Evolutionary conservation across 2,113 vertebrate species (phyloP), one percentile per base, ranked within the genome.

Genomic region (Corydoras sp.): DNA sequence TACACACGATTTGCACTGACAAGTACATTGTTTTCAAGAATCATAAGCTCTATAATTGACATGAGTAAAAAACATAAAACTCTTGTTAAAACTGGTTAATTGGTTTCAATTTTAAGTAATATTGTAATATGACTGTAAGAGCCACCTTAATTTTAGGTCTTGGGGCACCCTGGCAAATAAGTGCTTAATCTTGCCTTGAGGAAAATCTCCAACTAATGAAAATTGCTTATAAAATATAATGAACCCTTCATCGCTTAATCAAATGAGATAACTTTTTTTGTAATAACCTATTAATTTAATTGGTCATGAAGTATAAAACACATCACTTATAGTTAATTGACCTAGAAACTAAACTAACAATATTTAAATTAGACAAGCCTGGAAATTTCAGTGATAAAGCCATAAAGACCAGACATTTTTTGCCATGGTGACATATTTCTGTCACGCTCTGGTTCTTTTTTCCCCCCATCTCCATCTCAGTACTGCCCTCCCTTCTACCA

Each of bases 271-370:
- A 91, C 89, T 83, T 89, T 86, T 92, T 90, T 73, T 78, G 86
- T 94, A 93, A 96, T 97, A 97, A 95, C 93, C 95, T 97, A 96
- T 96, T 98, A 93, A 96, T 98, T 95, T 95, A 96, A 99, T 96
- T 98, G 95, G 93, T 94, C 92, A 91, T 87, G 91, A 98, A 95
- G 92, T 93, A 96, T 95, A 95, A 92, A 94, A 92, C 92, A 93
- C 92, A 93, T 94, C 92, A 90, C 92, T 96, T 94, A 94, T 94
- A 94, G 95, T 94, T 96, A 95, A 96, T 95, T 96, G 95, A 96
- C 94, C 94, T 92, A 96, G 92, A 97, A 99, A 96, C 90, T 89
- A 93, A 84, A 93, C 92, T 92, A 93, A 95, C 91, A 91, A 91
- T 93, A 92, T 94, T 92, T 92, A 93, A 95, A 90, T 90, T 89